These are phyloP conservation scores for Heliconius cydno DNA, from an alignment of 2,888 invertebrate species.

Conservation along the genomic window DNA sequence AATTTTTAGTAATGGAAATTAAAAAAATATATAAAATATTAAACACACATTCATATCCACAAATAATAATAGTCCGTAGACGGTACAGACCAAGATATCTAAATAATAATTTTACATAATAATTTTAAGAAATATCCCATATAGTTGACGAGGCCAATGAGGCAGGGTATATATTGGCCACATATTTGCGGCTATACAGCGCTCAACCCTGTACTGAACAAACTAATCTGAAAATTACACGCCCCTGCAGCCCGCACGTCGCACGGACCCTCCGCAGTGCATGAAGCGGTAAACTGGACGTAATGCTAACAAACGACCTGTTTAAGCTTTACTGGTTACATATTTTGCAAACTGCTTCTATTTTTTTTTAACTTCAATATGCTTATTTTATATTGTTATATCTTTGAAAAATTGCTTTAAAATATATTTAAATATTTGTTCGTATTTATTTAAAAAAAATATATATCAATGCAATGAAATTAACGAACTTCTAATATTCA, in stretches of 20 bases:
- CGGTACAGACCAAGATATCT: too few relatives aligned
- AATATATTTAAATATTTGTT: background rate
- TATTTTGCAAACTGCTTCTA: conserved; percentile 45
- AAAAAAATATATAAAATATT: too few relatives aligned
- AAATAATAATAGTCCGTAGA: too few relatives aligned
- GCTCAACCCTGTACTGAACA: conserved; percentile 72
- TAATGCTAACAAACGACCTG: conserved; percentile 60
- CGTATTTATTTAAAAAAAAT: too few relatives aligned
- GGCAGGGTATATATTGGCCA: conserved; percentile 64
- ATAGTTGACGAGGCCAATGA: background rate
- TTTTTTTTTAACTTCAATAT: conserved; percentile 32
- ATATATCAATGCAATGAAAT: background rate
- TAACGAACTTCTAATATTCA: background rate
- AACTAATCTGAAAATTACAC: conserved; percentile 82
- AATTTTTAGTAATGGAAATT: too few relatives aligned
- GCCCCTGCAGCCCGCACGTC: conserved; percentile 49
- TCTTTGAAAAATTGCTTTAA: background rate
- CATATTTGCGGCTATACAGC: conserved; percentile 70
- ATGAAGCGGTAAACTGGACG: conserved; percentile 61
- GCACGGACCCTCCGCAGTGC: conserved; percentile 47
- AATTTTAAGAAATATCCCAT: background rate
- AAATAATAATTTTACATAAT: too few relatives aligned
- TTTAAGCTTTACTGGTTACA: conserved; percentile 50
- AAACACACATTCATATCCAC: too few relatives aligned
- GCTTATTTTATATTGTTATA: background rate